Percentiles rank a stretch among this genome's conserved stretches.
phyloP scores from a whole-genome alignment of 2,797 vertebrate genomes.

The Hylomyscus alleni region DNA sequence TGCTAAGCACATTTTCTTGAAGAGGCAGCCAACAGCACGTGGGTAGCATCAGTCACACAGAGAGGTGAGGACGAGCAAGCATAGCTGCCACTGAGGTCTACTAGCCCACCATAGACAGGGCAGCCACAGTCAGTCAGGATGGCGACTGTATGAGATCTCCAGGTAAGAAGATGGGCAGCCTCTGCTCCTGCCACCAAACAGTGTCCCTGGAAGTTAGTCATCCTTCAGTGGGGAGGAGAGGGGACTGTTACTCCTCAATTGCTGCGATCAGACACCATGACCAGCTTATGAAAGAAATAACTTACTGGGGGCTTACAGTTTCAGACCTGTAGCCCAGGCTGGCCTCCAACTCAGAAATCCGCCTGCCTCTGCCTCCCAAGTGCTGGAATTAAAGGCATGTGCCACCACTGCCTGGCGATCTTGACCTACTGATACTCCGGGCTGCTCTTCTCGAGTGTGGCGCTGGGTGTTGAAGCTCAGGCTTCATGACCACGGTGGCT shows the following conservation, averaged over 20 bases:
- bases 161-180: background rate
- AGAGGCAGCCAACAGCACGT: background rate
- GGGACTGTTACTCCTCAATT: background rate
- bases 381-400: no score
- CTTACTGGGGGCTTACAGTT: background rate
- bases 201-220: fast-evolving
- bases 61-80: background rate
- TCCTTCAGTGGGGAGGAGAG: no score
- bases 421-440: no score
- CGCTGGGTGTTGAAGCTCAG: no score
- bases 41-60: background rate
- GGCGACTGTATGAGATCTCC: background rate
- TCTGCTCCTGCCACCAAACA: background rate
- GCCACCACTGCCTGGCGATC: no score
- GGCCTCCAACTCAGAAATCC: no score
- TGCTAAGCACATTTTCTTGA: background rate
- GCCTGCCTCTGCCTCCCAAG: no score
- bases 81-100: no score
- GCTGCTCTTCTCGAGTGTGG: no score
- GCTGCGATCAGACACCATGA: background rate
- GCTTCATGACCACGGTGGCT: background rate
- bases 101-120: background rate
- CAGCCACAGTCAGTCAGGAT: background rate
- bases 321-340: no score
- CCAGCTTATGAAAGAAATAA: background rate